These are phyloP conservation scores for Leucoraja erinaceus DNA, from an alignment of 2,113 vertebrate genomes.

Conservation along the genomic window DNA sequence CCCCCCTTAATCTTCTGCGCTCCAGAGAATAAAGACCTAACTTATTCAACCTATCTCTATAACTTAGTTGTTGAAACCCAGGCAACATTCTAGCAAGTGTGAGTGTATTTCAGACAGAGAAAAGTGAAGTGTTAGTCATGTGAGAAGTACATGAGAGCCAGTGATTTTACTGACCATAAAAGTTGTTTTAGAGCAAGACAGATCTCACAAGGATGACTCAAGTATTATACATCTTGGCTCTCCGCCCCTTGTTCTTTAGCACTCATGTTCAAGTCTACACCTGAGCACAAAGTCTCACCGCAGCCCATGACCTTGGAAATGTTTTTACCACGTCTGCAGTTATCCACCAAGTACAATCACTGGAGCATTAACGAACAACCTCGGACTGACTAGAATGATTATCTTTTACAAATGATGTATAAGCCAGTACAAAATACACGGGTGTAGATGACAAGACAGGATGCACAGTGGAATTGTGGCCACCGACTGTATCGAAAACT, in stretches of 20 bases:
- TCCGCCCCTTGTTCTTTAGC: background rate
- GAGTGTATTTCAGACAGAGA: background rate
- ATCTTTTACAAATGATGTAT: conserved; percentile 4
- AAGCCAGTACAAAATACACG: background rate
- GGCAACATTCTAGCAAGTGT: background rate
- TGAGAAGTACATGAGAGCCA: background rate
- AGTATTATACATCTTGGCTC: background rate
- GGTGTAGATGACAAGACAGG: background rate
- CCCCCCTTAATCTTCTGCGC: no score
- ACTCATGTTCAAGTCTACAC: background rate
- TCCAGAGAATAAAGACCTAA: no score
- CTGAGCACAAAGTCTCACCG: background rate
- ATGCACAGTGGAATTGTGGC: background rate
- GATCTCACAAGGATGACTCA: background rate
- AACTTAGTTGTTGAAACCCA: no score
- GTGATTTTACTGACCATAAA: background rate
- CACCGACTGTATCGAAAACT: background rate
- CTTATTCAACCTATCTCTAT: no score
- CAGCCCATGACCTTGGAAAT: background rate
- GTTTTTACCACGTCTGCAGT: background rate
- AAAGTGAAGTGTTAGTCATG: background rate
- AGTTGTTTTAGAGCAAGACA: background rate
- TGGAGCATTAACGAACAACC: background rate
- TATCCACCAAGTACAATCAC: background rate
- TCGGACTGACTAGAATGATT: background rate